Evolutionary conservation across 53 echinoderm and acorn worm genomes (phyloP), one percentile per base, ranked within the genome.

Genomic region (Apostichopus leukothele): DNA sequence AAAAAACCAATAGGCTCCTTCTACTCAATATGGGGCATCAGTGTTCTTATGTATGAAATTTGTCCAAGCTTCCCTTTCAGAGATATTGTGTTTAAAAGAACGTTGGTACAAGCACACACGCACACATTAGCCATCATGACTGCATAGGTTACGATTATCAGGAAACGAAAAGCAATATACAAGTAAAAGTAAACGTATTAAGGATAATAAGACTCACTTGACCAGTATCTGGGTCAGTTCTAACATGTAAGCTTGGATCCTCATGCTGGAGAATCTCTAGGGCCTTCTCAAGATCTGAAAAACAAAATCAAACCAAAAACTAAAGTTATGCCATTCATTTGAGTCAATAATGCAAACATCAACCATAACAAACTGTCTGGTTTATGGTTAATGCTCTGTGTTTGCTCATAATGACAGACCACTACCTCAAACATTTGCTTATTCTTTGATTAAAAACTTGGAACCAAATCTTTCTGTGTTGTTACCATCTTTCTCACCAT

Each of bases 201-300:
- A 11, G 11, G 63, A 63, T 16, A 25, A 10, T 39, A 39, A 75
- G 39, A 16, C 75, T 39, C 53, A 98, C 99, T 94, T 98, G 99
- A 39, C 96, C 96, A 73, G 99, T 98, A 54, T 98, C 96, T 13
- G 39, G 61, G 86, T 98, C 99, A 8, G 89, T 93, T 86, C 90
- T 93, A 20, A 98, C 96, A 90, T 91, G 90, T 53, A 98, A 84
- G 86, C 99, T 98, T 20, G 99, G 99, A 76, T 98, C 99, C 52
- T 98, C 99, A 83, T 96, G 89, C 67, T 95, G 95, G 52, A 98
- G 81, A 75, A 93, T 92, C 61, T 76, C 88, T 21, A 98, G 89
- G 50, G 99, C 99, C 57, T 81, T 90, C 53, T 98, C 99, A 20
- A 98, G 88, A 89, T 91, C 99, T 96, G 86, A 21, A 73, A 75